Conservation (phyloP, 2,888 invertebrate species). For the Entomobrya proxima region DNA sequence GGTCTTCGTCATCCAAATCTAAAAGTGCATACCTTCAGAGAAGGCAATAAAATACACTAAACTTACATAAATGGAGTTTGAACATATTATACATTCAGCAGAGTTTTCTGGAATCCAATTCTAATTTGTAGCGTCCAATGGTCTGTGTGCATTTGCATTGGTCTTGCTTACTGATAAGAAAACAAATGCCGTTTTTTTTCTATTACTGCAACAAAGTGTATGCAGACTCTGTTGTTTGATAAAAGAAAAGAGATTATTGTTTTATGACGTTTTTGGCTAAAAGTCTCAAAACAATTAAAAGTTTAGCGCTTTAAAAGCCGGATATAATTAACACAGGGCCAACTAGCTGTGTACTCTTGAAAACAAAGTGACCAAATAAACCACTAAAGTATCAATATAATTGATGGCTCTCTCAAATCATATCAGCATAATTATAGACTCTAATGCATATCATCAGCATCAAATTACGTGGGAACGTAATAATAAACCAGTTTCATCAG, state of each 20-base stretch:
- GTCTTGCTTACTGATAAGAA: too few species aligned
- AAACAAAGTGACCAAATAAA: neutral
- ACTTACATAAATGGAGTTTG: too few species aligned
- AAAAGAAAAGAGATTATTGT: neutral
- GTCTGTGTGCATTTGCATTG: too few species aligned
- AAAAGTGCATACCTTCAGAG: neutral
- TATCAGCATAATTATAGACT: neutral
- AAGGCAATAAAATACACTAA: too few species aligned
- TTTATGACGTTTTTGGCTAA: neutral
- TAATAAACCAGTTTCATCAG: slow-evolving; percentile 31
- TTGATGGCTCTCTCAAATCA: slow-evolving; percentile 12
- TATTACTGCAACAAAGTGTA: too few species aligned
- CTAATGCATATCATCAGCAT: neutral
- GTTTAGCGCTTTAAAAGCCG: neutral
- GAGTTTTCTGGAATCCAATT: too few species aligned
- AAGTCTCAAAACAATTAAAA: neutral
- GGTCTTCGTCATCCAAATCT: neutral
- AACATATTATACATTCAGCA: too few species aligned
- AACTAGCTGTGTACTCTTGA: neutral
- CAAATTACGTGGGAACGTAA: neutral
- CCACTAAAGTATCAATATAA: neutral
- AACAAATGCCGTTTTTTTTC: too few species aligned
- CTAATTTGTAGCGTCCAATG: too few species aligned
- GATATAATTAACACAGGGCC: slow-evolving; percentile 6
- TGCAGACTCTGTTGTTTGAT: too few species aligned